A percentile compares a stretch with the other conserved stretches of the same genome.
phyloP scores from a whole-genome alignment of 2,888 invertebrate species.

The Machimus atricapillus region DNA sequence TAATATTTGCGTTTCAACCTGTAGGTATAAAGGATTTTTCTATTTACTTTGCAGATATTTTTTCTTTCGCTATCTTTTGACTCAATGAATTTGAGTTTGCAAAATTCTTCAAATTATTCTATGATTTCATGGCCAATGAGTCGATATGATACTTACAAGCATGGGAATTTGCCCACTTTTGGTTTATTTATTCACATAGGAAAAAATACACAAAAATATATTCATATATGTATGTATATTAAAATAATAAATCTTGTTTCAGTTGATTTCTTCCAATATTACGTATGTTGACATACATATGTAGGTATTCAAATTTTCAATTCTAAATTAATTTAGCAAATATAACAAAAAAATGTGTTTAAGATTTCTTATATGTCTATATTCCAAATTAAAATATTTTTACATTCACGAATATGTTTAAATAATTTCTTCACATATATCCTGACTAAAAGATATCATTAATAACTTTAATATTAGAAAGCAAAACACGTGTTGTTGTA shows the following conservation, averaged over 20 bases:
- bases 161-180: background rate
- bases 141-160: background rate
- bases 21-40: background rate
- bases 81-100: background rate
- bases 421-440: too few relatives aligned
- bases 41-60: background rate
- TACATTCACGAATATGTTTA: too few relatives aligned
- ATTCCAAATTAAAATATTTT: background rate
- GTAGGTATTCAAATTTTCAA: background rate
- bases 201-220: background rate
- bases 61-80: background rate
- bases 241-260: background rate
- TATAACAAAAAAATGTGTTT: too few relatives aligned
- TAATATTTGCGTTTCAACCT: background rate
- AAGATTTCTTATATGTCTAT: too few relatives aligned
- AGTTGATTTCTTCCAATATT: background rate
- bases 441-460: background rate
- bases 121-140: background rate
- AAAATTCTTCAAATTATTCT: background rate
- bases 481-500: background rate
- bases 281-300: background rate
- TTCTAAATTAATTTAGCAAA: background rate
- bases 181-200: background rate
- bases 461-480: too few relatives aligned
- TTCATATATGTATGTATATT: background rate